A percentile compares a stretch with the other conserved stretches of the same genome.
Evolutionary conservation across 2,113 vertebrate species (phyloP).

Genomic region (Tachuris rubrigastra): DNA sequence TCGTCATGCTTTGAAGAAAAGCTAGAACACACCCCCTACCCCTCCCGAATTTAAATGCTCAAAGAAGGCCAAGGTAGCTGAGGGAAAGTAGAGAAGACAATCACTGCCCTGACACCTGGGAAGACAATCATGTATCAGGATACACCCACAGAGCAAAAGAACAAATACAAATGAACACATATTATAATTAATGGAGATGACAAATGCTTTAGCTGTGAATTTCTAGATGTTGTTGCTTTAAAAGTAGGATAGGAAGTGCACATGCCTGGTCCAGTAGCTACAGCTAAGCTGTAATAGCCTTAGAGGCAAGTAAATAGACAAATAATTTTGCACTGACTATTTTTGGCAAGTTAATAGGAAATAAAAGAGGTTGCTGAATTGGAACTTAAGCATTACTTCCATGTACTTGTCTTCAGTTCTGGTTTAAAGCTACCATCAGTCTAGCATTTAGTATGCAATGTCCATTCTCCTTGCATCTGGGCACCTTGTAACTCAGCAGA

Average conservation of each 20-base stretch:
- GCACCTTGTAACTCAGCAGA: background rate
- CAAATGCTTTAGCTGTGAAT: background rate
- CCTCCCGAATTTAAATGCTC: background rate
- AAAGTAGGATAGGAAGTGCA: background rate
- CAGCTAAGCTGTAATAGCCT: background rate
- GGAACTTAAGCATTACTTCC: background rate
- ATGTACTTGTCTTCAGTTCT: background rate
- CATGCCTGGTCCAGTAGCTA: background rate
- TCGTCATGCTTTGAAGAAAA: background rate
- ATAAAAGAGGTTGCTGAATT: background rate
- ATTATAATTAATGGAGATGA: background rate
- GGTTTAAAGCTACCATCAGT: background rate
- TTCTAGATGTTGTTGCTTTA: background rate
- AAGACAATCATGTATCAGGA: background rate
- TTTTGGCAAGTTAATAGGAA: background rate
- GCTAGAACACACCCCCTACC: accelerated
- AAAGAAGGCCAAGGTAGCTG: background rate
- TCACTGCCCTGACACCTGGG: background rate
- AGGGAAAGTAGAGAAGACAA: background rate
- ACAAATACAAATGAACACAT: background rate
- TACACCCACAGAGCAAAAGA: background rate
- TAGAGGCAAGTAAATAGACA: background rate
- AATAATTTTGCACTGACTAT: background rate
- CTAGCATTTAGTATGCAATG: background rate
- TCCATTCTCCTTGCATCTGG: background rate